A percentile compares a stretch with the other conserved stretches of the same genome.
These are phyloP conservation scores for Drosophila triauraria DNA, from an alignment of 1,140 invertebrate genomes.

Conservation along the genomic window DNA sequence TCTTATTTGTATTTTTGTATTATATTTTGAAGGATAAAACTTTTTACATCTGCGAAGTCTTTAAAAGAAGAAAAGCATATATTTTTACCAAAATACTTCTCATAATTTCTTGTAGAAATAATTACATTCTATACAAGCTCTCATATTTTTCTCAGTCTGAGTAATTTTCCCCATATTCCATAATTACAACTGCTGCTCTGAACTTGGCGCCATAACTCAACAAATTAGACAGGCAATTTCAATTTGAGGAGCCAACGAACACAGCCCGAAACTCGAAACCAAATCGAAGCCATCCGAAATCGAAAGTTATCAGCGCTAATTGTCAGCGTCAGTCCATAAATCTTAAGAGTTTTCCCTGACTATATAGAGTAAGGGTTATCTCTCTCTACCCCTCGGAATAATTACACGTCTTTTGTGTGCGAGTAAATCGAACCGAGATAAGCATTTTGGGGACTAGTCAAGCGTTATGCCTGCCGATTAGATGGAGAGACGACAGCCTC, in stretches of 20 bases:
- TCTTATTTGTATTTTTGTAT: no score
- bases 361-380: constrained; percentile 57
- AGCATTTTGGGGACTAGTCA: constrained; percentile 69
- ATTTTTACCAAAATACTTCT: not conserved
- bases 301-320: constrained; percentile 74
- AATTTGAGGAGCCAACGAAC: constrained; percentile 42
- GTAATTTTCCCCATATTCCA: constrained; percentile 62
- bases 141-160: constrained; percentile 42
- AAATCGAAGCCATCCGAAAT: constrained; percentile 24
- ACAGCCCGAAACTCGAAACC: constrained; percentile 6
- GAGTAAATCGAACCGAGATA: constrained; percentile 51
- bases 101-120: not conserved
- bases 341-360: constrained; percentile 47
- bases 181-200: constrained; percentile 60
- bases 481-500: constrained; percentile 65
- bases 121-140: not conserved
- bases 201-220: constrained; percentile 66
- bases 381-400: constrained; percentile 46
- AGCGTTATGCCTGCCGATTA: constrained; percentile 80
- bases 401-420: constrained; percentile 56
- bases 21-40: no score
- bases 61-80: not conserved
- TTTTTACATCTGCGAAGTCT: not conserved
- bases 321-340: constrained; percentile 70
- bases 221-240: constrained; percentile 79